Evolutionary conservation across 2,888 invertebrate genomes (phyloP), one percentile per base, ranked within the genome.

Genomic region (Cantharis nigra): DNA sequence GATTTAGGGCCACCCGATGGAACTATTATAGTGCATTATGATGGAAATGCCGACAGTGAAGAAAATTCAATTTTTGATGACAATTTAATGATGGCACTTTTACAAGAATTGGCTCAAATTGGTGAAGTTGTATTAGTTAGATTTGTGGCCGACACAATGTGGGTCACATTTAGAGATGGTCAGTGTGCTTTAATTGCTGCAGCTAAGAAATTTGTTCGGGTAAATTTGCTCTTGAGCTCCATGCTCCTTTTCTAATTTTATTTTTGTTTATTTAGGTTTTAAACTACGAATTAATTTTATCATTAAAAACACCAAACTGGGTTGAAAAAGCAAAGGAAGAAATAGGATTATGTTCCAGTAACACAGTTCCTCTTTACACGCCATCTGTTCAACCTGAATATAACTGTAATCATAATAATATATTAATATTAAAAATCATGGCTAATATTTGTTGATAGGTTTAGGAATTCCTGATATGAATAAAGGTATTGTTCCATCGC

Each of bases 1-100:
- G 94, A 95, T 85, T 92, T 97, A 81, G 99, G 99, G 0, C 99
- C 99, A 5, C 97, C 97, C 0, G 98, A 99, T 89, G 96, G 96
- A 1, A 98, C 98, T 16, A 94, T 99, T 81, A 93, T 98, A 70
- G 93, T 98, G 9, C 90, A 86, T 78, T 87, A 86, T 78, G 85
- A 87, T 77, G 84, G 81, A 10, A 69, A 80, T 2, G 80, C 80
- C 9, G 80, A 82, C 28, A 90, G 91, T 9, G 91, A 92, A 18
- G 89, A 90, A 13, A 89, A 90, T 1, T 91, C 91, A 16, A 92
- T 94, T 18, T 95, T 96, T 84, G 95, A 96, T 85, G 96, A 96
- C 85, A 92, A 92, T 83, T 92, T 96, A 62, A 94, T 97, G 90
- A 92, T 93, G 76, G 92, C 93, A 4, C 89, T 97, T 26, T 90